These are phyloP conservation scores for Ommatoiulus sabulosus DNA, from an alignment of 2,888 invertebrate genomes.

Conservation along the genomic window DNA sequence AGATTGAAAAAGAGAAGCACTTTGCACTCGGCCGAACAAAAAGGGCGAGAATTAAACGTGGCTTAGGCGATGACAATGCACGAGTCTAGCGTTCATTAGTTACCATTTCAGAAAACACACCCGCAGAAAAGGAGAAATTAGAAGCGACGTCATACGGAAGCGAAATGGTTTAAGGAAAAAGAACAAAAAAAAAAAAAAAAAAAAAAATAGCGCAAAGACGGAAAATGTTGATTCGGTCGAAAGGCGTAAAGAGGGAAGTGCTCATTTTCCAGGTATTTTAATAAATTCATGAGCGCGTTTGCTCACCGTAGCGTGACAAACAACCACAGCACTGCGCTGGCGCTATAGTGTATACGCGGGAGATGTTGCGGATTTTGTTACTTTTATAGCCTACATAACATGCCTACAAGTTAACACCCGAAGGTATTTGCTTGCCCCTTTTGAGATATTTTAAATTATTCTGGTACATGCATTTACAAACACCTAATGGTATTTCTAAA, in stretches of 20 bases:
- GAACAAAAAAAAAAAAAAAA: neutral
- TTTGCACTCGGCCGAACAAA: neutral
- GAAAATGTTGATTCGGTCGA: neutral
- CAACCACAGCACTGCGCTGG: too few relatives aligned
- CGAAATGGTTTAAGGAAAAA: neutral
- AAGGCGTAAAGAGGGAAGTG: neutral
- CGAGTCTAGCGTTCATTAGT: neutral
- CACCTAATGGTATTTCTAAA: too few relatives aligned
- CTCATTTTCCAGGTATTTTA: neutral
- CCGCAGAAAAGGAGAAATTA: neutral
- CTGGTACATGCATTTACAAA: too few relatives aligned
- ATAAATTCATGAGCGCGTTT: neutral
- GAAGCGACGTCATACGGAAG: neutral
- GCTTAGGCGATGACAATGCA: slow-evolving; percentile 32
- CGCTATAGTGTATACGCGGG: too few relatives aligned
- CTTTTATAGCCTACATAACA: too few relatives aligned
- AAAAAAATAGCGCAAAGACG: neutral
- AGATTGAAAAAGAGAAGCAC: neutral
- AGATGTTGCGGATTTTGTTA: too few relatives aligned
- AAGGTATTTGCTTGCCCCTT: too few relatives aligned
- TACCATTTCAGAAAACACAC: neutral
- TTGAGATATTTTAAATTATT: too few relatives aligned
- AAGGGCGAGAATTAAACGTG: neutral
- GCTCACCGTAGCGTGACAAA: neutral
- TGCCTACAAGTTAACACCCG: too few relatives aligned